Percentiles rank a stretch among this genome's conserved stretches.
These are phyloP conservation scores for Nesogale talazaci DNA, from an alignment of 2,113 vertebrate species.

Conservation along the genomic window DNA sequence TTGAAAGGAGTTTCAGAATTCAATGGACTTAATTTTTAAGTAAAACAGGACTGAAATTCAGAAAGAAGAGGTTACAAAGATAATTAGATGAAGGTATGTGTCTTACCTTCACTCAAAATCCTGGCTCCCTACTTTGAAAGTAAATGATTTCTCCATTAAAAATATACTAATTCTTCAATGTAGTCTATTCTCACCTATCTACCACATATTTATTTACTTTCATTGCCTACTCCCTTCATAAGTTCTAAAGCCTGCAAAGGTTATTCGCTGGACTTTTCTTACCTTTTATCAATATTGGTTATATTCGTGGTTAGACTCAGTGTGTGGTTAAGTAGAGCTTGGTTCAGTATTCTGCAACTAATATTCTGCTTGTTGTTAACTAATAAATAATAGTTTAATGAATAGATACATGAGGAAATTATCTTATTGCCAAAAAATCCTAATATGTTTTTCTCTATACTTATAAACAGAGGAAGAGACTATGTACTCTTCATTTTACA, in stretches of 20 bases:
- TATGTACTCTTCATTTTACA: background rate
- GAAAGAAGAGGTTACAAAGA: background rate
- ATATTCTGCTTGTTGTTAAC: background rate
- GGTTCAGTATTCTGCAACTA: background rate
- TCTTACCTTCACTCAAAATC: background rate
- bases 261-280: background rate
- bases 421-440: background rate
- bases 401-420: background rate
- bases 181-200: background rate
- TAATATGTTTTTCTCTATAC: background rate
- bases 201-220: background rate
- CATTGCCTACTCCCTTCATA: no score
- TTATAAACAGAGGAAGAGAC: background rate
- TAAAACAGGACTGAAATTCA: background rate
- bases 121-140: background rate
- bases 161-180: background rate
- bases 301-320: background rate
- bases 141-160: background rate
- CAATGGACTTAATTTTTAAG: background rate
- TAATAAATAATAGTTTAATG: background rate
- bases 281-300: background rate
- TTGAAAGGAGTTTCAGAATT: background rate
- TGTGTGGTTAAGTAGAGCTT: background rate
- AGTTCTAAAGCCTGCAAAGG: background rate
- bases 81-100: background rate